These are phyloP conservation scores for Solenodon paradoxus DNA, from an alignment of 2,113 vertebrate genomes.

Conservation along the genomic window DNA sequence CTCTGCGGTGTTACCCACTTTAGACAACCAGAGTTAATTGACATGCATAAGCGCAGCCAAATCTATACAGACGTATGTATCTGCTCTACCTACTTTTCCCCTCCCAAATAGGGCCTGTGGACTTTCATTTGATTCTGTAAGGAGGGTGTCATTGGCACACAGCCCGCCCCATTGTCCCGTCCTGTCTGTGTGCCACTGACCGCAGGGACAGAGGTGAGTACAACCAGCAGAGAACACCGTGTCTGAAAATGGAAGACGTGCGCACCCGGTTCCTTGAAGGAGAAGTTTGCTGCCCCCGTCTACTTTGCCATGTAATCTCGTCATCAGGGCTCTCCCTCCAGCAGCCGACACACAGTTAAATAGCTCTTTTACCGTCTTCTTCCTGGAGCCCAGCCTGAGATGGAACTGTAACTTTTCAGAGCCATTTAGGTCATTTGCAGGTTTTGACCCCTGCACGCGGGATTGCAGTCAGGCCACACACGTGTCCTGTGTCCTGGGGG, in stretches of 20 bases:
- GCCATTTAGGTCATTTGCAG: neutral
- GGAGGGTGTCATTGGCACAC: neutral
- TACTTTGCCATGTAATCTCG: neutral
- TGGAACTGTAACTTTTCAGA: too few relatives aligned
- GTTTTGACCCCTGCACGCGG: neutral
- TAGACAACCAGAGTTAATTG: neutral
- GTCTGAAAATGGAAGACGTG: neutral
- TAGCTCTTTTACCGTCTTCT: neutral
- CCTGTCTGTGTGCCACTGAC: neutral
- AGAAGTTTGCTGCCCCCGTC: neutral
- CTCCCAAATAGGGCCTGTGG: neutral
- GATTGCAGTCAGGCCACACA: rapidly evolving
- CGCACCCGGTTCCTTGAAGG: neutral
- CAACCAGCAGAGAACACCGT: neutral
- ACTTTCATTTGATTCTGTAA: too few relatives aligned
- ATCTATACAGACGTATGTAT: neutral
- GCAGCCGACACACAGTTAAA: neutral
- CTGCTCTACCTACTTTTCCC: neutral
- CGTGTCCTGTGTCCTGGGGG: neutral
- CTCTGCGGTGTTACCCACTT: neutral
- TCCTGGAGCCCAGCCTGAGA: neutral
- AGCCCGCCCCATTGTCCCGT: neutral
- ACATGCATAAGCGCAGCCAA: neutral
- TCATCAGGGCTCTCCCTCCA: neutral
- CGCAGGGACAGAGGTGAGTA: neutral